These are phyloP conservation scores for Pipa parva DNA, from an alignment of 2,113 vertebrate species.

Conservation along the genomic window DNA sequence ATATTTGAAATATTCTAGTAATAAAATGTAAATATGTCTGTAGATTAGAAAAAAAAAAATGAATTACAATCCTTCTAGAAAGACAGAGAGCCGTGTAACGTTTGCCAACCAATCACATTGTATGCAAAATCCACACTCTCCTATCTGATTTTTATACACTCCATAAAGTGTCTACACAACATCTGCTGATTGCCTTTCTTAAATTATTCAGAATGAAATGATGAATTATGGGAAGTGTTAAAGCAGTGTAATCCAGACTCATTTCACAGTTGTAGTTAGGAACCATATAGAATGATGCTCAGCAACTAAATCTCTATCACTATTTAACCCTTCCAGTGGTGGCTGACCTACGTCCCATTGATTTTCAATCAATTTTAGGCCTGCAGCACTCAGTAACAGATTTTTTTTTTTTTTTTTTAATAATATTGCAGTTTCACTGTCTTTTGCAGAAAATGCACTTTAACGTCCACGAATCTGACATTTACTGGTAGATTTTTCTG, in stretches of 20 bases:
- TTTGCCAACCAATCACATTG: not conserved
- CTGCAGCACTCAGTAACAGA: slow-evolving; percentile 15
- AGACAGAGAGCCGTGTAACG: not conserved
- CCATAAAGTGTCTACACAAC: not conserved
- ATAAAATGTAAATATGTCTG: slow-evolving; percentile 12
- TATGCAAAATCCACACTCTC: not conserved
- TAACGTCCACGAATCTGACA: not conserved
- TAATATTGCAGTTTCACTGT: slow-evolving; percentile 2
- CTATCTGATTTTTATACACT: not conserved
- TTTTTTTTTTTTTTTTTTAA: too few relatives aligned
- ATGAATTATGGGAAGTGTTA: slow-evolving; percentile 7
- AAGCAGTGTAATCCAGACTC: slow-evolving; percentile 10
- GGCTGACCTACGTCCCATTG: slow-evolving; percentile 11
- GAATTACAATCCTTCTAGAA: not conserved
- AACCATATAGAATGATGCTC: not conserved
- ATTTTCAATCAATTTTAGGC: slow-evolving; percentile 7
- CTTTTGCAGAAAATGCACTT: not conserved
- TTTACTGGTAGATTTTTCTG: too few relatives aligned
- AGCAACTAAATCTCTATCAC: not conserved
- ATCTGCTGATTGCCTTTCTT: not conserved
- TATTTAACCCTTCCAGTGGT: slow-evolving; percentile 24
- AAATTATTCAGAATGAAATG: slow-evolving; percentile 7
- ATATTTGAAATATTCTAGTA: not conserved
- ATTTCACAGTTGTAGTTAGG: not conserved
- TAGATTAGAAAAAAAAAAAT: not conserved